These are phyloP conservation scores for Aepyceros melampus DNA, from an alignment of 2,113 vertebrate genomes.

Conservation along the genomic window DNA sequence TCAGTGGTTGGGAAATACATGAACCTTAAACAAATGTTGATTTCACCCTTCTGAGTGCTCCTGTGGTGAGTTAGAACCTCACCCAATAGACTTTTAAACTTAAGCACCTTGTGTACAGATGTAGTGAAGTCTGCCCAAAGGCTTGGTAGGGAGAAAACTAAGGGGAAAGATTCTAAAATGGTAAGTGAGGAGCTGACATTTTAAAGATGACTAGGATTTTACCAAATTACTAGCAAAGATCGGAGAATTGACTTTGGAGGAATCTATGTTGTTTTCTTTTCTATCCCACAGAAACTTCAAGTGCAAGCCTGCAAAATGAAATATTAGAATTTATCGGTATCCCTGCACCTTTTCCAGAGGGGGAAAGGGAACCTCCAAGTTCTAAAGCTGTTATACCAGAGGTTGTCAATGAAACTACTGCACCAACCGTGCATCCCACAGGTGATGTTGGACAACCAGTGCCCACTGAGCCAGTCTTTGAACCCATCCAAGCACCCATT, in stretches of 20 bases:
- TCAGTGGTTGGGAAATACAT: background rate
- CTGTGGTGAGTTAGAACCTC: background rate
- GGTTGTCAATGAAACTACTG: background rate
- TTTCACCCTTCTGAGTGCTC: background rate
- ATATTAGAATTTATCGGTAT: background rate
- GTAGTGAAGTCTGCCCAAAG: background rate
- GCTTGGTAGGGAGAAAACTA: background rate
- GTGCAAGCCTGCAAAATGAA: background rate
- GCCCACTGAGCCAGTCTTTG: background rate
- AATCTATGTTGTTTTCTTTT: slow-evolving; percentile 37
- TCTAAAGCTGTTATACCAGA: background rate
- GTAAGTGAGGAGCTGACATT: background rate
- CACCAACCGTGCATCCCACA: background rate
- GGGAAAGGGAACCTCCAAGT: accelerated
- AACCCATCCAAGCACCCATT: background rate
- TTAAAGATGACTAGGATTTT: background rate
- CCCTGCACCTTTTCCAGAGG: background rate
- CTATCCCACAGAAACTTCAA: background rate
- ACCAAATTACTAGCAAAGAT: background rate
- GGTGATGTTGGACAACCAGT: background rate
- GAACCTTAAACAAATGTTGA: background rate
- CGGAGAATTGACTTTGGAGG: background rate
- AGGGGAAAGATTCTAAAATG: background rate
- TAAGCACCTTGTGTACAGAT: background rate
- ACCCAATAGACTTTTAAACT: background rate